Evolutionary conservation across 2,113 vertebrate species (phyloP), one percentile per base, ranked within the genome.

Genomic region (Zosterops hypoxanthus): DNA sequence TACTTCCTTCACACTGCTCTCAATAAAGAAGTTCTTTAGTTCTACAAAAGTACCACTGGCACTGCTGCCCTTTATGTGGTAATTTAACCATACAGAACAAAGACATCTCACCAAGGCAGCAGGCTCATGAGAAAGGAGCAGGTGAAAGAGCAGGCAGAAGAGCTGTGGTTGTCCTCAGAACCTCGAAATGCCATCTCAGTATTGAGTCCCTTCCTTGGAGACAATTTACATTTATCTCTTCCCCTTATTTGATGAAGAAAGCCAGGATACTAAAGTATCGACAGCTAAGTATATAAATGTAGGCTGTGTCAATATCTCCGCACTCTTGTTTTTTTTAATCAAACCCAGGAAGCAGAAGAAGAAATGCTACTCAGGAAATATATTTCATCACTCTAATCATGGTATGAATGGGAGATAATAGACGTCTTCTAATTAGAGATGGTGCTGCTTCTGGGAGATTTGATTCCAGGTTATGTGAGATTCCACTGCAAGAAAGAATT

Each of bases 81-180:
- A 53, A 36, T 83, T 65, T 42, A 56, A 46, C 18, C 42, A 50
- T 3, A 41, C 1, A 60, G 39, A 42, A 52, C 17, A 64, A 55
- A 80, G 63, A 79, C 20, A n/a, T 50, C 50, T 46, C 28, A 39
- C 12, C 12, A 56, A 44, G 33, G 65, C 19, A 80, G 41, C 0
- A 1, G n/a, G 75, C 3, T 3, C 0, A 0, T 39, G 29, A 39
- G 53, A 56, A 76, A 80, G 42, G 49, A 56, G 44, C 23, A 77
- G 17, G 53, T 41, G 28, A 94, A 44, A 88, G 20, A 72, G 46
- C 42, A 65, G n/a, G 28, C 46, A 70, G 49, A 49, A 73, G 36
- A 83, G 25, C 69, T 46, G 4, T 4, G 15, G 33, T 46, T 76
- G 33, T 60, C 39, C 50, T 79, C 41, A 23, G 23, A 81, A 82